Evolutionary conservation across 2,113 vertebrate species (phyloP).

Genomic region (Misgurnus anguillicaudatus): DNA sequence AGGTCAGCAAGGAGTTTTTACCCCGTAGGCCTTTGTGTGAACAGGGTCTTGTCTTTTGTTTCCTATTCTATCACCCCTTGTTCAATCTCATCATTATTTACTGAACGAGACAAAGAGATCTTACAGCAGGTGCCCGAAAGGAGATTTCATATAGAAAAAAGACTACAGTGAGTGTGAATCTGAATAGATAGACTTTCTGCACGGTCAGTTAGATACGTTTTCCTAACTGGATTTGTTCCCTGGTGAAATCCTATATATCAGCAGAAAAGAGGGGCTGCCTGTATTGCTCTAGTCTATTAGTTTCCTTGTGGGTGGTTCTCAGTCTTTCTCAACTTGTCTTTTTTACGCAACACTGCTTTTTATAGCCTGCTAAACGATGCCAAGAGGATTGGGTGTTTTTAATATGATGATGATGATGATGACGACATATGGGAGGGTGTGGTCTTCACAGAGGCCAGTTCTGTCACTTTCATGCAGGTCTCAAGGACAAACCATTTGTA

Average conservation of each 20-base stretch:
- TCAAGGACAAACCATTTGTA: background rate
- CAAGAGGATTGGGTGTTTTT: constrained; percentile 17
- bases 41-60: constrained; percentile 50
- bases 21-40: constrained; percentile 59
- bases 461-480: background rate
- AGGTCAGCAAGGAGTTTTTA: constrained; percentile 71
- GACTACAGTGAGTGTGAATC: constrained; percentile 1
- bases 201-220: constrained; percentile 28
- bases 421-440: constrained; percentile 7
- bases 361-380: constrained; percentile 29
- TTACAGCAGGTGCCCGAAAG: background rate
- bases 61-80: constrained; percentile 48
- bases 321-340: constrained; percentile 16
- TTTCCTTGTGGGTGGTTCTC: constrained; percentile 30
- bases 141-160: constrained; percentile 12
- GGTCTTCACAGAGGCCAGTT: background rate
- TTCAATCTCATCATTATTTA: constrained; percentile 29
- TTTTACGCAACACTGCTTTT: constrained; percentile 29
- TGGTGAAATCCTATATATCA: constrained; percentile 21
- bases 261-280: constrained; percentile 7
- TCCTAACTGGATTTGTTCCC: constrained; percentile 12
- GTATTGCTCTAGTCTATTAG: constrained; percentile 27
- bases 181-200: constrained; percentile 17
- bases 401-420: constrained; percentile 2
- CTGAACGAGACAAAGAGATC: constrained; percentile 14